These are phyloP conservation scores for Canis aureus DNA, from an alignment of 2,113 vertebrate genomes.

Conservation along the genomic window DNA sequence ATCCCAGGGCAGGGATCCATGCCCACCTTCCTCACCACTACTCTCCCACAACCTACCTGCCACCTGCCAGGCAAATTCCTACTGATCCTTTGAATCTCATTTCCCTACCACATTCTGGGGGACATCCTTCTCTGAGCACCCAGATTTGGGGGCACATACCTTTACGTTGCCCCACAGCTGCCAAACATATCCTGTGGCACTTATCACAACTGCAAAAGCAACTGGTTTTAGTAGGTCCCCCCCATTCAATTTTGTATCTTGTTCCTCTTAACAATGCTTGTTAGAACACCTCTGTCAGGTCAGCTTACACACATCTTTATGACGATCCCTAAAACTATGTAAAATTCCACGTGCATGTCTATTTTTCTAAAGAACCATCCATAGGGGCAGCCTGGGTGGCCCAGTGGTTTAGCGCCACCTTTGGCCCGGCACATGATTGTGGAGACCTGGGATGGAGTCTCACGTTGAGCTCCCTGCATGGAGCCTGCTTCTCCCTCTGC, in stretches of 20 bases:
- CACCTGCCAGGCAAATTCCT: neutral
- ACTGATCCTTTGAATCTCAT: neutral
- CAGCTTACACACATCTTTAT: neutral
- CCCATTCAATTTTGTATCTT: neutral
- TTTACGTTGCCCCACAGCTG: rapidly evolving
- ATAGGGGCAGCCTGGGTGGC: too few relatives aligned
- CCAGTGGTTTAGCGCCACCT: too few relatives aligned
- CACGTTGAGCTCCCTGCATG: too few relatives aligned
- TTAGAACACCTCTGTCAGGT: neutral
- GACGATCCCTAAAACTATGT: neutral
- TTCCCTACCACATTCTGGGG: neutral
- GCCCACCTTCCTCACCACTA: neutral
- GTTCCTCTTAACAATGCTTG: neutral
- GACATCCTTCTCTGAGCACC: neutral
- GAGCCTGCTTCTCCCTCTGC: too few relatives aligned
- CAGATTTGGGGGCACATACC: neutral
- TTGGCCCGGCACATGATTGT: too few relatives aligned
- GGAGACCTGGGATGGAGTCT: too few relatives aligned
- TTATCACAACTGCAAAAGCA: neutral
- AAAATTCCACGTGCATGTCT: neutral
- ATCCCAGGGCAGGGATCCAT: neutral
- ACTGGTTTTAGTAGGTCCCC: neutral
- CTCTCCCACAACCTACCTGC: neutral
- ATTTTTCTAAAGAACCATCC: neutral
- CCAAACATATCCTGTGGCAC: neutral